Evolutionary conservation across 2,113 vertebrate genomes (phyloP).

Genomic region (Petrocephalus zakoni): DNA sequence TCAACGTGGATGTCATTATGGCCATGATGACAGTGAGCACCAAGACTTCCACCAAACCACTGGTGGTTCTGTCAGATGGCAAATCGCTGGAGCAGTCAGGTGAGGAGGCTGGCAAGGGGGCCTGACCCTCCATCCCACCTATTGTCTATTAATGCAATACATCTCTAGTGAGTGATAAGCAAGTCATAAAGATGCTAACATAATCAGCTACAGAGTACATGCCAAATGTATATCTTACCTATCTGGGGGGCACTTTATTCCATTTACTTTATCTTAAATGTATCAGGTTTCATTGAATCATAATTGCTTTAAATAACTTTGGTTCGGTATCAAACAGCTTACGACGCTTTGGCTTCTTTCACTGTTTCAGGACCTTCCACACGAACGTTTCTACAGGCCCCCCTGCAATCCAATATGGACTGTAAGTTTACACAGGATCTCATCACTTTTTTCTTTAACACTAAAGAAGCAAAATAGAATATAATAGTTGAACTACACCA

Average conservation of each 20-base stretch:
- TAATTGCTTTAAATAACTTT: background rate
- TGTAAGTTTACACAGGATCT: background rate
- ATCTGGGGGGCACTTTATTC: background rate
- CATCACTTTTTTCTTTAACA: background rate
- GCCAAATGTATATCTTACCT: background rate
- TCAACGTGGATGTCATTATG: constrained; percentile 66
- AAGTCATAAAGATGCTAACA: background rate
- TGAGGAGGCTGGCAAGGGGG: background rate
- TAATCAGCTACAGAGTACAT: background rate
- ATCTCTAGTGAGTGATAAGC: background rate
- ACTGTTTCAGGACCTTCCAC: constrained; percentile 7
- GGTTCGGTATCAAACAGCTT: background rate
- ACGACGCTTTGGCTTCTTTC: background rate
- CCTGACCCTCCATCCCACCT: background rate
- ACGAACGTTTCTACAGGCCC: background rate
- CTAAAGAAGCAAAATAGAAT: background rate
- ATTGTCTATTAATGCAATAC: background rate
- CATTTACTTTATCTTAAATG: background rate
- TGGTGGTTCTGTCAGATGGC: constrained; percentile 67
- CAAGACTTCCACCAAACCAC: constrained; percentile 72
- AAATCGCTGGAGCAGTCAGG: background rate
- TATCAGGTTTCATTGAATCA: background rate
- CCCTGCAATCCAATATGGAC: background rate
- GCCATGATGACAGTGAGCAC: constrained; percentile 74
- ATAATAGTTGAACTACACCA: background rate